Percentiles rank a stretch among this genome's conserved stretches.
These are phyloP conservation scores for Coecobrya sp. DNA, from an alignment of 2,888 invertebrate species.

Conservation along the genomic window DNA sequence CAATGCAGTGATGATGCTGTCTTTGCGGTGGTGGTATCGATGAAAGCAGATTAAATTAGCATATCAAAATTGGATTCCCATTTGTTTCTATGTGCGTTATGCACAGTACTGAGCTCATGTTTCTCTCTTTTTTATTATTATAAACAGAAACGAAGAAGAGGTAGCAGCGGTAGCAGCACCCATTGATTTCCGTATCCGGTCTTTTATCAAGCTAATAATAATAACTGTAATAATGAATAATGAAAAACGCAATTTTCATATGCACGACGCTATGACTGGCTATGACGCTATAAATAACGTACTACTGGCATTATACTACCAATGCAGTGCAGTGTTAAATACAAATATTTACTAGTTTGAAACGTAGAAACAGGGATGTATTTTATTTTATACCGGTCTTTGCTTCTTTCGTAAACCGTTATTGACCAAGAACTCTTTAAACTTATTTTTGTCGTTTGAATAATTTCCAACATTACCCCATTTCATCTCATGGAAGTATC, in stretches of 20 bases:
- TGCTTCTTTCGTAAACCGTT: too few relatives aligned
- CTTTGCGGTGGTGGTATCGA: not conserved
- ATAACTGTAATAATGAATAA: not conserved
- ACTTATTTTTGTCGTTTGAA: too few relatives aligned
- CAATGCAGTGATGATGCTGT: not conserved
- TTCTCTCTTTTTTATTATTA: too few relatives aligned
- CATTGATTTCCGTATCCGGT: slow-evolving; percentile 79
- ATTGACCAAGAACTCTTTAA: too few relatives aligned
- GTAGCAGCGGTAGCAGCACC: slow-evolving; percentile 1
- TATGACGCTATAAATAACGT: slow-evolving; percentile 18
- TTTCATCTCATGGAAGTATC: too few relatives aligned
- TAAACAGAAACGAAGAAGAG: not conserved
- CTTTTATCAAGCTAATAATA: slow-evolving; percentile 60
- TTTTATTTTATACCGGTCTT: too few relatives aligned
- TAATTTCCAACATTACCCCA: too few relatives aligned
- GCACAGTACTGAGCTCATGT: too few relatives aligned
- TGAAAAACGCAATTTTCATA: slow-evolving; percentile 27
- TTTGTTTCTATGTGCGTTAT: not conserved
- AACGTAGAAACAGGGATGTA: too few relatives aligned
- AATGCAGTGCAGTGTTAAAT: too few relatives aligned
- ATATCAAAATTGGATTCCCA: slow-evolving; percentile 74
- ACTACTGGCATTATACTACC: too few relatives aligned
- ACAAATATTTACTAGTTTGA: too few relatives aligned
- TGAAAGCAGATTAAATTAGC: slow-evolving; percentile 78
- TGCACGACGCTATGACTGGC: not conserved